Base-by-base conservation (phyloP, 2,113 vertebrate genomes). In the Strigops habroptila region DNA sequence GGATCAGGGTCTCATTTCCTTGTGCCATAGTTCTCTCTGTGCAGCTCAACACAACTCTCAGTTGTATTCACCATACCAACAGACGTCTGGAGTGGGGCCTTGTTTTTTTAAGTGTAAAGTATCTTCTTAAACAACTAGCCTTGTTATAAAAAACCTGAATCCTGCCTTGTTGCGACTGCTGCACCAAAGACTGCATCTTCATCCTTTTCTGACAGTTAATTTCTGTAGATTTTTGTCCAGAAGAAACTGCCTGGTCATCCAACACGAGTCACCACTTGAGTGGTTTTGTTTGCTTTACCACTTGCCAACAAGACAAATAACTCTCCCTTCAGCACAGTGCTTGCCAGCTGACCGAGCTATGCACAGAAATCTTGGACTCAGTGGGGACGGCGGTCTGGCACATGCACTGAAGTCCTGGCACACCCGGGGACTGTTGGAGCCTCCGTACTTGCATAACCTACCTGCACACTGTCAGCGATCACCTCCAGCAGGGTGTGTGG, bases 261-360 rank as follows among this genome's bases (percentile, higher is more conserved):
- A 88, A 43, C 3, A 1, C 27, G 74, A 67, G 73, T 53, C 39
- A 24, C 73, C 37, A 18, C 46, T 63, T 24, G 4, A 64, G 23
- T 41, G 44, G n/a, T 63, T 94, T 84, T 83, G 90, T 81, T 92
- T 93, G 86, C 46, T 75, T 91, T 86, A 30, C 51, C 28, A 9
- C 74, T 84, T 70, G 59, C 88, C 88, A 78, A 14, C 41, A 86
- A 59, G 71, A 88, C 53, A 92, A 91, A 19, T 27, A 86, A 53
- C 31, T 49, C 44, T 60, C 52, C 39, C 46, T 39, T 9, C 52
- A 59, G 62, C 41, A 21, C 17, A 52, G 71, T 31, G 41, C 8
- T 31, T 59, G 76, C 68, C 86, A 83, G 68, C 43, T 30, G 46
- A 93, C 55, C 2, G 7, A 65, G 43, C 44, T 24, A 10, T 0